Conservation (phyloP, 2,797 vertebrate genomes). For the Erpetoichthys calabaricus region DNA sequence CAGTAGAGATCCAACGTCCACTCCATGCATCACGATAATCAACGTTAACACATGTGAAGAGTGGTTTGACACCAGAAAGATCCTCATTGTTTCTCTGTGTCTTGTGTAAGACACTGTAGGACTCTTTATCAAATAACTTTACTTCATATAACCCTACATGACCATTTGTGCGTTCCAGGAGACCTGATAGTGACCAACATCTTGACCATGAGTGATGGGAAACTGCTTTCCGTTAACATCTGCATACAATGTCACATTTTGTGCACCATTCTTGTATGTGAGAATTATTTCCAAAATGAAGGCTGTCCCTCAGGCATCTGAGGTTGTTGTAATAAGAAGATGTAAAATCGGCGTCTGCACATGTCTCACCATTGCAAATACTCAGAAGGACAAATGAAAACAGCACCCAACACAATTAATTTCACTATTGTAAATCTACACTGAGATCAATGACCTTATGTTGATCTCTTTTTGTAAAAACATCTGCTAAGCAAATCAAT, state of each 20-base stretch:
- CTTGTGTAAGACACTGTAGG: conserved; percentile 77
- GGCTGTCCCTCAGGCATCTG: conserved; percentile 78
- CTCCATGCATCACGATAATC: conserved; percentile 80
- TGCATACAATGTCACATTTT: conserved; percentile 79
- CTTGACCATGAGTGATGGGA: conserved; percentile 80
- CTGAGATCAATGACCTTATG: too few relatives aligned
- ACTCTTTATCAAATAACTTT: conserved; percentile 86
- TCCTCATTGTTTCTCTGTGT: conserved; percentile 87
- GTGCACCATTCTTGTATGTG: conserved; percentile 74
- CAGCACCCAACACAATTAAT: too few relatives aligned
- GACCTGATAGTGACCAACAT: conserved; percentile 83
- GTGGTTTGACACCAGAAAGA: conserved; percentile 65
- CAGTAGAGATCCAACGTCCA: conserved; percentile 80
- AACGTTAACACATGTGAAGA: conserved; percentile 80
- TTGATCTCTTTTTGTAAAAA: too few relatives aligned
- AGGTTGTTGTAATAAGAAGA: conserved; percentile 82
- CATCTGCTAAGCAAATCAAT: too few relatives aligned
- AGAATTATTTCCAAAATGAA: conserved; percentile 85
- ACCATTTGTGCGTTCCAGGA: conserved; percentile 69
- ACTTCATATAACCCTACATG: conserved; percentile 77
- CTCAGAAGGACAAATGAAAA: too few relatives aligned
- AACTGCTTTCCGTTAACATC: conserved; percentile 82
- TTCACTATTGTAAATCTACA: too few relatives aligned
- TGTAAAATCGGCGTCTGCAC: conserved; percentile 69
- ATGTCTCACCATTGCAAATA: conserved; percentile 44